phyloP scores from a whole-genome alignment of 1,140 invertebrate genomes.

The Melipona quadrifasciata region DNA sequence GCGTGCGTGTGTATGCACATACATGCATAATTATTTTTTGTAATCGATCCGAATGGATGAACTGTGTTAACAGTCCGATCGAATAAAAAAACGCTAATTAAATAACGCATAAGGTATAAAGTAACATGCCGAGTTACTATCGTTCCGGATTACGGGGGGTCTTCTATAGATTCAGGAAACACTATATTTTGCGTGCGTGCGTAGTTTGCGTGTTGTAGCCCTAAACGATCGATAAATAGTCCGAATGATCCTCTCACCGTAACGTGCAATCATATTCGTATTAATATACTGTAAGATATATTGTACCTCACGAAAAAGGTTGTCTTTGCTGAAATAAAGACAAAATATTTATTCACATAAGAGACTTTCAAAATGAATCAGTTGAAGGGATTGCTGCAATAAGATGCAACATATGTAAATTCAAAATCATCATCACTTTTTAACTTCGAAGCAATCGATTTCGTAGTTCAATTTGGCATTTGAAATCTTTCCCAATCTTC shows the following conservation, averaged over 20 bases:
- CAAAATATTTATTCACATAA: conserved; percentile 79
- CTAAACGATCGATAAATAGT: conserved; percentile 58
- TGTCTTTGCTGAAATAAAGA: conserved; percentile 78
- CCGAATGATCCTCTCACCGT: conserved; percentile 67
- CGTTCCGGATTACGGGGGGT: conserved; percentile 31
- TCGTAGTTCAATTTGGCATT: no score
- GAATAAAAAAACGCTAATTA: conserved; percentile 13
- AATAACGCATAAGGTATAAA: conserved; percentile 39
- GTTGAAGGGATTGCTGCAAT: not conserved
- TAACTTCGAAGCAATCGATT: no score
- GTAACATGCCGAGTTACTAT: conserved; percentile 9
- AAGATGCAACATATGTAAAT: no score
- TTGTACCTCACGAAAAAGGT: conserved; percentile 74
- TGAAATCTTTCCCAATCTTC: no score
- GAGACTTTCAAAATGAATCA: not conserved
- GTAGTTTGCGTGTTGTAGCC: conserved; percentile 61
- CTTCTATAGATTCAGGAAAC: conserved; percentile 53
- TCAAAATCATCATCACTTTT: no score
- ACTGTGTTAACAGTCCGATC: conserved; percentile 27
- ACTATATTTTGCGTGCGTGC: conserved; percentile 68
- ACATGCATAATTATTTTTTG: conserved; percentile 77
- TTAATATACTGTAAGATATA: conserved; percentile 74
- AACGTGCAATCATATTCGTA: conserved; percentile 75
- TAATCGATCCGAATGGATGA: conserved; percentile 64
- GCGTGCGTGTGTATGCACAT: not conserved